phyloP scores from a whole-genome alignment of 2,113 vertebrate genomes.

The Scortum barcoo region DNA sequence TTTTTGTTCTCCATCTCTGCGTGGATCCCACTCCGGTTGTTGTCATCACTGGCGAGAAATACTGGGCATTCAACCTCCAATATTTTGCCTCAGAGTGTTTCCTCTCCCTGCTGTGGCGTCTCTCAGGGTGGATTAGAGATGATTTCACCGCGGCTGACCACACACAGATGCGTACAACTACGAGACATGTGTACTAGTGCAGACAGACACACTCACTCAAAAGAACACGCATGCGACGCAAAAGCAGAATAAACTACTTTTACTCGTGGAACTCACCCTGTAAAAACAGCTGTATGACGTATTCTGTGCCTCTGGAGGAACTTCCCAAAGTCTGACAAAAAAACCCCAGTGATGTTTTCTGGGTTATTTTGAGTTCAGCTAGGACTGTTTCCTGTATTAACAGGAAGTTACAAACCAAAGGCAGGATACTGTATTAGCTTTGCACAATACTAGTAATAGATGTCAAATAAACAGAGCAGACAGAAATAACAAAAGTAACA shows the following conservation, averaged over 20 bases:
- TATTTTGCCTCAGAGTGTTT: slow-evolving; percentile 34
- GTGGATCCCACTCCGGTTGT: slow-evolving; percentile 48
- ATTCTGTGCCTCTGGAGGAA: too few relatives aligned
- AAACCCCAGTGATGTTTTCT: not conserved
- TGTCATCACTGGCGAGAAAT: slow-evolving; percentile 49
- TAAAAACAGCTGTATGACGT: not conserved
- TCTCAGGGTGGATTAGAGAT: slow-evolving; percentile 19
- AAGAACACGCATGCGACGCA: slow-evolving; percentile 1
- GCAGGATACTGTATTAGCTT: not conserved
- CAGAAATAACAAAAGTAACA: not conserved
- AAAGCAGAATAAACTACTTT: not conserved
- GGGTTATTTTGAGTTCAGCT: not conserved
- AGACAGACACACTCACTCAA: slow-evolving; percentile 2
- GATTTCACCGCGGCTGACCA: slow-evolving; percentile 20
- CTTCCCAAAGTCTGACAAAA: not conserved
- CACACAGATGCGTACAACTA: slow-evolving; percentile 24
- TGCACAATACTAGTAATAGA: not conserved
- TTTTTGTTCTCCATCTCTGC: slow-evolving; percentile 63
- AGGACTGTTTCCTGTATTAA: not conserved
- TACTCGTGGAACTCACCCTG: not conserved
- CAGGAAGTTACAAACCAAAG: not conserved
- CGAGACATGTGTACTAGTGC: not conserved
- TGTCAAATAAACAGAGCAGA: not conserved
- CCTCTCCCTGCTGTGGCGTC: slow-evolving; percentile 22
- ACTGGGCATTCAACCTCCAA: slow-evolving; percentile 14